phyloP scores from a whole-genome alignment of 1,140 invertebrate species.

The Drosophila watanabei region DNA sequence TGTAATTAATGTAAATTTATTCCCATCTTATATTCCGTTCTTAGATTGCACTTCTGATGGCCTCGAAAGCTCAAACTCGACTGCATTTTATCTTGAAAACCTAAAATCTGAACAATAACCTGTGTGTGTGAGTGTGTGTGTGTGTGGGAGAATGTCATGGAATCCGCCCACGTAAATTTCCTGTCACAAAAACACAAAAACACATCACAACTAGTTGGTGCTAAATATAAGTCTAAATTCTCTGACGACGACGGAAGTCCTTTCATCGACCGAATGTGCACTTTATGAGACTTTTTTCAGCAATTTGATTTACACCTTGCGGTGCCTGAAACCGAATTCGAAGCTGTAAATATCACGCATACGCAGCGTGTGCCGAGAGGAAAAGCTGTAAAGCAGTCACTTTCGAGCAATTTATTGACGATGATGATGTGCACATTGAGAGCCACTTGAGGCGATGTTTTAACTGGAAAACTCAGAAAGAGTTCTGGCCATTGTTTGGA shows the following conservation, averaged over 20 bases:
- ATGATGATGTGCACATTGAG: slow-evolving; percentile 42
- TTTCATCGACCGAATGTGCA: not conserved
- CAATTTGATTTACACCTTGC: slow-evolving; percentile 38
- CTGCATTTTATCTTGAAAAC: too few species aligned
- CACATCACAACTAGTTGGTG: slow-evolving; percentile 20
- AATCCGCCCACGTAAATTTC: slow-evolving; percentile 18
- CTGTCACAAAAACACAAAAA: slow-evolving; percentile 7
- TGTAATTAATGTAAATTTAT: not conserved
- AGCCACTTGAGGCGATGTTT: not conserved
- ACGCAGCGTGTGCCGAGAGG: slow-evolving; percentile 23
- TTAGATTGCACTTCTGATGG: slow-evolving; percentile 2
- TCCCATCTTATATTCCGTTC: not conserved
- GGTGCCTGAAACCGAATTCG: not conserved
- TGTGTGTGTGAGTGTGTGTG: not conserved
- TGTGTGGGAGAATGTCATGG: not conserved
- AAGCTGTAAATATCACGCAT: slow-evolving; percentile 42
- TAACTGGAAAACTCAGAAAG: slow-evolving; percentile 18
- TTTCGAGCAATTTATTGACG: slow-evolving; percentile 50
- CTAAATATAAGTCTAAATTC: slow-evolving; percentile 12
- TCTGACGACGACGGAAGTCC: not conserved
- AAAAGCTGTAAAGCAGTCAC: slow-evolving; percentile 36
- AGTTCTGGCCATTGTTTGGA: slow-evolving; percentile 9
- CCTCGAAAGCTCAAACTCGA: not conserved
- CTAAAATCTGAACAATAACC: not conserved
- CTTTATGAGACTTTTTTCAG: slow-evolving; percentile 2